phyloP scores from a whole-genome alignment of 2,113 vertebrate genomes.

The Paracanthobrama guichenoti region DNA sequence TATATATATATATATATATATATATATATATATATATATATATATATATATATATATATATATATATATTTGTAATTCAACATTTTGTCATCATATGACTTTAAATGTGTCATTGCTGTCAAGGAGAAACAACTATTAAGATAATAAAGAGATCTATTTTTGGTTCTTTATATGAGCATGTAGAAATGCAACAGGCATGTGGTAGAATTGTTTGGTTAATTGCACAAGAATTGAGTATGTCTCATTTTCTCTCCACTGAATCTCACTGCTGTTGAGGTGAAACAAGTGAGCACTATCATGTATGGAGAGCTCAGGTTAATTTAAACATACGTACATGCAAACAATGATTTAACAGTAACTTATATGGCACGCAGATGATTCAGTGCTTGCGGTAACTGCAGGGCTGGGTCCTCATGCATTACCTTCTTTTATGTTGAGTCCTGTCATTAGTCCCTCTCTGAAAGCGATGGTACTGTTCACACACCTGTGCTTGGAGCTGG shows the following conservation, averaged over 20 bases:
- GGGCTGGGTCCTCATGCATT: constrained; percentile 4
- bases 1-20: too few relatives aligned
- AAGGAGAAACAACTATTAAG: neutral
- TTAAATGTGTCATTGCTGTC: neutral
- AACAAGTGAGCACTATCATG: neutral
- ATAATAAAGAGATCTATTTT: neutral
- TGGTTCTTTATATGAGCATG: neutral
- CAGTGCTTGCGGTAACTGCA: neutral
- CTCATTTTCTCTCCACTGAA: neutral
- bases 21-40: too few relatives aligned
- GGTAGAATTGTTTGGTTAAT: neutral
- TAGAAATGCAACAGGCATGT: neutral
- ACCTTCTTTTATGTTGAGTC: constrained; percentile 65
- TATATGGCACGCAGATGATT: neutral
- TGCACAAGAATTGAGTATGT: neutral
- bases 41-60: too few relatives aligned
- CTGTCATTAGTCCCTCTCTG: constrained; percentile 70
- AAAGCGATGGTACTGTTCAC: constrained; percentile 87
- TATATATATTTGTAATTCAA: too few relatives aligned
- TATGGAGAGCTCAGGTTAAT: neutral
- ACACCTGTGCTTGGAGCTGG: constrained; percentile 93
- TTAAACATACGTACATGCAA: neutral
- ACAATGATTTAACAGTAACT: neutral
- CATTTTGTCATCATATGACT: neutral
- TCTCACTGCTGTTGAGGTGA: neutral